Percentiles rank a stretch among this genome's conserved stretches.
Conservation (phyloP, 2,888 invertebrate genomes). For the Cephus nigrinus region DNA sequence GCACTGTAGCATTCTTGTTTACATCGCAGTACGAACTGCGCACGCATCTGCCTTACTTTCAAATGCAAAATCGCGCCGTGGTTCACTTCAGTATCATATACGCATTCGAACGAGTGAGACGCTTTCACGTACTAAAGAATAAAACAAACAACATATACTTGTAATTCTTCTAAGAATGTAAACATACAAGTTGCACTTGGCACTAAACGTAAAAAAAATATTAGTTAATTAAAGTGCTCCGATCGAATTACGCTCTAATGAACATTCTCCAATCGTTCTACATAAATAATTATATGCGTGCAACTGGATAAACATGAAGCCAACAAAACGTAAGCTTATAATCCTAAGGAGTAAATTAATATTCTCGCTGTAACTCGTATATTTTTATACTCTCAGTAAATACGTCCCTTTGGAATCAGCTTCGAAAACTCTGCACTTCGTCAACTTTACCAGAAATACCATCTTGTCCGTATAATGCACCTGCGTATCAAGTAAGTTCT, state of each 20-base stretch:
- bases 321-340: not conserved
- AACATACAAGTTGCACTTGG: not conserved
- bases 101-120: not conserved
- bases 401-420: constrained; percentile 28
- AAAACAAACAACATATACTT: not conserved
- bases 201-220: not conserved
- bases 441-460: constrained; percentile 29
- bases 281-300: not conserved
- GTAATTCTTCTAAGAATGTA: not conserved
- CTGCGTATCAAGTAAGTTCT: constrained; percentile 36
- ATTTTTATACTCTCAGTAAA: not conserved
- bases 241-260: not conserved
- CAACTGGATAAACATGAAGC: not conserved
- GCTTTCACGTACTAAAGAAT: not conserved
- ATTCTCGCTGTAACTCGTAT: not conserved
- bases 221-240: not conserved
- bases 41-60: not conserved
- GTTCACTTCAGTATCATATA: not conserved
- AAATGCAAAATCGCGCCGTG: not conserved
- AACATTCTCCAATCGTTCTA: not conserved
- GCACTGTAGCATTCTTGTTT: not conserved
- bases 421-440: constrained; percentile 29
- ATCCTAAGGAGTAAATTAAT: not conserved
- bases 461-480: constrained; percentile 31
- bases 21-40: not conserved